Base-by-base conservation (phyloP, 64 coral and sea anemone genomes). In the Stichodactyla helianthus region DNA sequence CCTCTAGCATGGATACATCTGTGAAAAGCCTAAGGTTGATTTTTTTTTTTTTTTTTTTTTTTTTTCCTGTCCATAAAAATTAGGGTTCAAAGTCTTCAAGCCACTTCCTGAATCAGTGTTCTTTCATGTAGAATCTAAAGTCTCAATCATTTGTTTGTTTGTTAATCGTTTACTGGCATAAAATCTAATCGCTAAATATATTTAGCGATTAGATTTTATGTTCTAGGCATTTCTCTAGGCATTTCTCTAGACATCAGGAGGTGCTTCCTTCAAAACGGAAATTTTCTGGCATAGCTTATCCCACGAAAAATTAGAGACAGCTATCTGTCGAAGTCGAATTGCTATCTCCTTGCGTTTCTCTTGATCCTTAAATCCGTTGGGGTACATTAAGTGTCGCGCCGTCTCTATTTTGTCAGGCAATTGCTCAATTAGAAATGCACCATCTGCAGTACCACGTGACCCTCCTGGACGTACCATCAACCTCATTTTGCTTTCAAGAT, bases 301-400 rank as follows among this genome's bases (percentile, higher is more conserved):
- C 95, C 95, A 98, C 53, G 95, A 98, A 78, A 98, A 94, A 54
- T 89, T 92, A 54, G 84, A 82, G 62, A 98, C 85, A 20, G 95
- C 84, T 10, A 98, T 68, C 17, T 92, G 81, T 76, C 95, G 89
- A 6, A 98, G 82, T 56, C 88, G 91, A 50, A 67, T 70, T 20
- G 92, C 88, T 56, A 98, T 89, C 54, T 90, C 89, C n/a, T 26
- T 57, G 26, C 93, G 78, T 82, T 87, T 94, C 31, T 82, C 88
- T 23, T 92, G 65, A 31, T 94, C 77, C 18, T 52, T 54, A 26
- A 94, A 89, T 5, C 95, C 95, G 35, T 94, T 92, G 2, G 93
- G 95, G 51, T 94, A 98, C 56, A 98, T 79, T 52, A 89, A 98
- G 4, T 65, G 76, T 17, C 91, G 84, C 50, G 84, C 92, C 2